phyloP scores from a whole-genome alignment of 1,140 invertebrate genomes.

The Aricia agestis region DNA sequence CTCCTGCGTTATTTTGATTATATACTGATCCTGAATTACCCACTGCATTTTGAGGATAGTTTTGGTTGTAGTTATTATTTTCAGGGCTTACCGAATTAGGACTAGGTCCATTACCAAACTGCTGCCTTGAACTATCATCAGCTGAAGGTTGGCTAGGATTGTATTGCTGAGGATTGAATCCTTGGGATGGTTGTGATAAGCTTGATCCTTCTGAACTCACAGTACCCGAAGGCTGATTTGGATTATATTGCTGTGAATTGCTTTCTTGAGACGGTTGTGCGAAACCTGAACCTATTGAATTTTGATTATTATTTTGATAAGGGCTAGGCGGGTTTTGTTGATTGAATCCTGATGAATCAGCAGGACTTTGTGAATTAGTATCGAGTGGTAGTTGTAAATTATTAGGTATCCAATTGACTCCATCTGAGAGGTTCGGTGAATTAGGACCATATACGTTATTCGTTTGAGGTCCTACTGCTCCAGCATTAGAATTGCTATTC shows the following conservation, averaged over 20 bases:
- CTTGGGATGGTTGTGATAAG: neutral
- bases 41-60: neutral
- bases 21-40: neutral
- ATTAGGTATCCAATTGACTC: neutral
- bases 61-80: neutral
- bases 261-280: neutral
- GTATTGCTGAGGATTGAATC: neutral
- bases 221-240: neutral
- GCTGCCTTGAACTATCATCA: neutral
- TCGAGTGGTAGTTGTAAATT: neutral
- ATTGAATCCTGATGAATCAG: constrained; percentile 13
- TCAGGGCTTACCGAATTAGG: neutral
- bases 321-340: constrained; percentile 9
- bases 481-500: neutral
- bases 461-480: constrained; percentile 12
- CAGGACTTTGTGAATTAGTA: neutral
- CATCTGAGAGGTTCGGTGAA: neutral
- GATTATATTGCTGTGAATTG: neutral
- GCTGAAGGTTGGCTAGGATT: neutral
- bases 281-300: neutral
- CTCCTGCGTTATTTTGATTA: neutral
- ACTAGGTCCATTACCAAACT: neutral
- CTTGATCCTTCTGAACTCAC: neutral
- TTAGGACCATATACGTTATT: constrained; percentile 15
- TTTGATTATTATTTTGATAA: neutral